phyloP scores from a whole-genome alignment of 2,797 vertebrate species.

The Enteromius viviparus region DNA sequence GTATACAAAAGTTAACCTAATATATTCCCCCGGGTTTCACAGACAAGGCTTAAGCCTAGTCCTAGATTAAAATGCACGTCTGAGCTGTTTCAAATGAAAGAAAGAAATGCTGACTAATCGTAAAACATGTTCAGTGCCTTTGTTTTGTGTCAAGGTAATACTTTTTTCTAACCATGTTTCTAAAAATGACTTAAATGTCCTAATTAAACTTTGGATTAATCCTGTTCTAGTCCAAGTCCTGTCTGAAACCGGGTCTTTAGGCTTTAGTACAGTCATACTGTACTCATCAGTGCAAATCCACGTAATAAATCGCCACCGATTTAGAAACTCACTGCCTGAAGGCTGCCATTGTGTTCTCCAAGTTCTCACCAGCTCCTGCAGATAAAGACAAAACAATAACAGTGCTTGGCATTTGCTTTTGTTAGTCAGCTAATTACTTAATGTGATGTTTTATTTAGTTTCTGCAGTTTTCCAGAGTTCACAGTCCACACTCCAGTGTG shows the following conservation, averaged over 20 bases:
- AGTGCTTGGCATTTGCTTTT: not conserved
- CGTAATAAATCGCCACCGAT: not conserved
- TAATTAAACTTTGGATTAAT: too few relatives aligned
- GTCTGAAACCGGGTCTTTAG: too few relatives aligned
- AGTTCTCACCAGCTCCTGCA: conserved; percentile 93
- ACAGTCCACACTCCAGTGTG: not conserved
- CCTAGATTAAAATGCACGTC: too few relatives aligned
- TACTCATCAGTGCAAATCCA: conserved; percentile 20
- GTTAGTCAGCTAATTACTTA: not conserved
- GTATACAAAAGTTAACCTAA: not conserved
- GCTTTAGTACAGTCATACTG: not conserved
- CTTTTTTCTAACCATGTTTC: too few relatives aligned
- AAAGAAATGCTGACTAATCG: too few relatives aligned
- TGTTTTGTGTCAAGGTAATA: too few relatives aligned
- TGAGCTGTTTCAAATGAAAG: too few relatives aligned
- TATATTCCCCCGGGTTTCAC: too few relatives aligned
- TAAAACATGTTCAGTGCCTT: too few relatives aligned
- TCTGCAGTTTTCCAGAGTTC: not conserved
- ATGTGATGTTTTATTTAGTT: not conserved
- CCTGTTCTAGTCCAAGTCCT: too few relatives aligned
- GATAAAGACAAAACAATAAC: conserved; percentile 36
- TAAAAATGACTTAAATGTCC: too few relatives aligned
- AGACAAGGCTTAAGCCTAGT: too few relatives aligned
- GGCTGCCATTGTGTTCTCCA: conserved; percentile 98
- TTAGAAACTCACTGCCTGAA: conserved; percentile 91